phyloP scores from a whole-genome alignment of 2,888 invertebrate species.

The Conistra vaccinii region DNA sequence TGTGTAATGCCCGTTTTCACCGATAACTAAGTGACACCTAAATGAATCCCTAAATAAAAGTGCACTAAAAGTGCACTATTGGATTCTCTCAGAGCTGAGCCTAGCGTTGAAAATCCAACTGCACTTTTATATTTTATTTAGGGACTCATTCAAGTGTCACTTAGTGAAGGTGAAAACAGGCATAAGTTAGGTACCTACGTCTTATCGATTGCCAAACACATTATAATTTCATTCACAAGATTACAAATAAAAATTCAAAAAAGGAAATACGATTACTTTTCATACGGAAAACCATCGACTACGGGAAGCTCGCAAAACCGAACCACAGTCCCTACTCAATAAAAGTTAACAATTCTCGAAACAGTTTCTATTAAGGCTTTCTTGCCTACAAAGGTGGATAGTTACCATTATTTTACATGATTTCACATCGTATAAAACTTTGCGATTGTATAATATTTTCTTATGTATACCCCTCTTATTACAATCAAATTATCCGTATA shows the following conservation, averaged over 20 bases:
- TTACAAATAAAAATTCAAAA: not conserved
- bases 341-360: slow-evolving; percentile 23
- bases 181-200: not conserved
- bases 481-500: not conserved
- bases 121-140: too few species aligned
- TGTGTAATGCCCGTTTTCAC: too few species aligned
- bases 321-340: not conserved
- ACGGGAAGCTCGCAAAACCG: not conserved
- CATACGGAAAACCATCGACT: not conserved
- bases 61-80: too few species aligned
- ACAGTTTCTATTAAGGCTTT: slow-evolving; percentile 19
- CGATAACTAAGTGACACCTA: too few species aligned
- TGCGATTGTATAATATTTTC: not conserved
- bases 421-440: slow-evolving; percentile 33
- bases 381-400: slow-evolving; percentile 6
- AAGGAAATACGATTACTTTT: not conserved
- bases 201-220: not conserved
- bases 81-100: too few species aligned
- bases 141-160: too few species aligned
- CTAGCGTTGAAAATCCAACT: too few species aligned
- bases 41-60: too few species aligned
- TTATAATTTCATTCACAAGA: not conserved
- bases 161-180: too few species aligned
- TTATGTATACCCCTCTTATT: not conserved
- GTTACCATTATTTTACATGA: slow-evolving; percentile 36